Base-by-base conservation (phyloP, 1,140 invertebrate genomes). In the Microplitis demolitor region DNA sequence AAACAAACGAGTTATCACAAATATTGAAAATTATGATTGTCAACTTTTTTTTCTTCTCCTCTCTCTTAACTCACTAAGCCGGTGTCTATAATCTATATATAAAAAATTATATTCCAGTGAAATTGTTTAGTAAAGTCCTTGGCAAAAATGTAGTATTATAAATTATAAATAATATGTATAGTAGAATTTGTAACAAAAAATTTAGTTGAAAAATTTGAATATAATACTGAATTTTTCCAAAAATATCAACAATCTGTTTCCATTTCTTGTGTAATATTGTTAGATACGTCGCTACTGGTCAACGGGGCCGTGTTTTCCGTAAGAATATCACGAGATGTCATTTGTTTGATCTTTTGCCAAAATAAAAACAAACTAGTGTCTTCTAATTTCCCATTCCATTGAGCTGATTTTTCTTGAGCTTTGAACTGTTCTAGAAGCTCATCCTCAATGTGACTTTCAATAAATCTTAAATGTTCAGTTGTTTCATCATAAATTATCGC, bases 301-400 rank as follows among this genome's bases (percentile, higher is more conserved):
- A 45, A 61, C 37, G 24, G 37, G 61, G 16, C 54, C 11, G 34
- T 35, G 56, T 45, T 70, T 34, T 11, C 31, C 31, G 37, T 34
- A 50, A 56, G 31, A 39, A 11, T 50, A 62, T 39, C 24, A 45
- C 14, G 8, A 50, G 37, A 50, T 50, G 45, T 13, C 11, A 70
- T 54, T 31, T 39, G 4, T 68, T 74, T 73, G 2, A 66, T 51
- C 37, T 71, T 8, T n/a, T 14, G 58, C 72, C 72, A 76, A 33
- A 71, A 56, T 1, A 74, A 24, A 56, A 66, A 76, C n/a, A 74
- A 66, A 72, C 24, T 45, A 54, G 66, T 72, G 14, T 72, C 33
- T 66, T 72, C 45, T 2, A 61, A n/a, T 61, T 37, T 31, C 13
- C 69, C 69, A 53, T 50, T 54, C 75, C 69, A 74, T n/a, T 39